Conservation (phyloP, 2,797 vertebrate species). For the Macrochelys suwanniensis region DNA sequence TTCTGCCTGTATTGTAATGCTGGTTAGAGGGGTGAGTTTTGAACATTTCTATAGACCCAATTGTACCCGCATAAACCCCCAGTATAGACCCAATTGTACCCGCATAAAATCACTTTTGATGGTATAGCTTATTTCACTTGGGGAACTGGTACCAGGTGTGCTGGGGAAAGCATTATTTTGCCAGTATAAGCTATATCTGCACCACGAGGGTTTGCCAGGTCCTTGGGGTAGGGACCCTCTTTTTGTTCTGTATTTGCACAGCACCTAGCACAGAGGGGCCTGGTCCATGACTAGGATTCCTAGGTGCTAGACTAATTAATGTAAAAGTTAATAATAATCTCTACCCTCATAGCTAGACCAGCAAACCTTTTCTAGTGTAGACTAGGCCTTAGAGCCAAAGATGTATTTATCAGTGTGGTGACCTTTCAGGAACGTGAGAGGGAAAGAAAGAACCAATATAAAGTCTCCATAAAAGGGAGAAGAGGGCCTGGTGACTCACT, state of each 20-base stretch:
- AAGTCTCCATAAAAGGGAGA: not conserved
- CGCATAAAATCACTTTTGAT: constrained; percentile 74
- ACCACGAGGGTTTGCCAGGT: constrained; percentile 32
- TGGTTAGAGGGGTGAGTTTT: constrained; percentile 76
- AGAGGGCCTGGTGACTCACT: not conserved
- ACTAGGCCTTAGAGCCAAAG: not conserved
- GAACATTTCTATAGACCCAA: constrained; percentile 50
- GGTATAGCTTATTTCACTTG: constrained; percentile 75
- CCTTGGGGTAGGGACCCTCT: not conserved
- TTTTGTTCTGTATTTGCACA: not conserved
- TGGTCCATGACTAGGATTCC: not conserved
- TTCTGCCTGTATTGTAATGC: constrained; percentile 72
- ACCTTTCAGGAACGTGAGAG: not conserved
- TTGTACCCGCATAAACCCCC: constrained; percentile 41
- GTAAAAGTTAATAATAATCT: not conserved
- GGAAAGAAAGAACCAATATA: not conserved
- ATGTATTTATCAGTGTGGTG: not conserved
- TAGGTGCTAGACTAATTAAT: not conserved
- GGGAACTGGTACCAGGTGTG: constrained; percentile 71
- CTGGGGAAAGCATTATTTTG: constrained; percentile 71
- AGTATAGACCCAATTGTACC: constrained; percentile 65
- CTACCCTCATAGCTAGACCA: constrained; percentile 16
- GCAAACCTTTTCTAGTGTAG: constrained; percentile 34
- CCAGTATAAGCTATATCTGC: constrained; percentile 51
- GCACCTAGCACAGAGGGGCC: not conserved